phyloP scores from a whole-genome alignment of 2,888 invertebrate species.

The Caenorhabditis auriculariae region DNA sequence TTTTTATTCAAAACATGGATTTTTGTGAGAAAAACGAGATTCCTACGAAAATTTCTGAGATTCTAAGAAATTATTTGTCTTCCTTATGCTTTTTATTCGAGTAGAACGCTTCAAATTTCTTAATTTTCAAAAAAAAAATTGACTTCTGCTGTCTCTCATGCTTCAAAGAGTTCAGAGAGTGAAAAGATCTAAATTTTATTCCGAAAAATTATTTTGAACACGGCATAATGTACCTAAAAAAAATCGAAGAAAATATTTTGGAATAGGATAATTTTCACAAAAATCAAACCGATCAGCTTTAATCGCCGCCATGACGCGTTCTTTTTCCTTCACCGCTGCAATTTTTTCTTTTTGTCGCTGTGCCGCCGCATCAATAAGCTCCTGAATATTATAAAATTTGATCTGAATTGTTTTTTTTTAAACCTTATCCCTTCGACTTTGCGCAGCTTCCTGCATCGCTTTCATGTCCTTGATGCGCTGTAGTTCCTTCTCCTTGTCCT shows the following conservation, averaged over 20 bases:
- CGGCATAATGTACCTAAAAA: background rate
- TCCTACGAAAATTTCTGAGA: too few relatives aligned
- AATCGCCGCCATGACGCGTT: slow-evolving; percentile 34
- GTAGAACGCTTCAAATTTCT: too few relatives aligned
- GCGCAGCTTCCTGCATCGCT: slow-evolving; percentile 17
- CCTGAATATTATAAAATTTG: background rate
- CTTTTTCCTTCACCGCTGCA: slow-evolving; percentile 29
- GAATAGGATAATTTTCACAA: background rate
- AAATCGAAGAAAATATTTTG: background rate
- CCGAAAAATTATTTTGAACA: background rate
- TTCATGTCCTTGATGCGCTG: slow-evolving; percentile 15
- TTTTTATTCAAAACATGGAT: background rate
- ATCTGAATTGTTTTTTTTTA: background rate
- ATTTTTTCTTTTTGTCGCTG: slow-evolving; percentile 33
- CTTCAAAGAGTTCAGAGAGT: too few relatives aligned
- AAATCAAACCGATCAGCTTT: slow-evolving; percentile 35
- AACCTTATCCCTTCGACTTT: slow-evolving; percentile 34
- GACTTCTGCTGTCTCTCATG: too few relatives aligned
- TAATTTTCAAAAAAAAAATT: too few relatives aligned
- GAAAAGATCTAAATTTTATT: too few relatives aligned
- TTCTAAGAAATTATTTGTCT: too few relatives aligned
- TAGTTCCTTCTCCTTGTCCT: slow-evolving; percentile 26
- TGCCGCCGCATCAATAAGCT: slow-evolving; percentile 33
- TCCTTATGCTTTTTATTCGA: too few relatives aligned
- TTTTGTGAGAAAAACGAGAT: too few relatives aligned